Evolutionary conservation across 2,797 vertebrate species (phyloP).

Genomic region (Artibeus jamaicensis): DNA sequence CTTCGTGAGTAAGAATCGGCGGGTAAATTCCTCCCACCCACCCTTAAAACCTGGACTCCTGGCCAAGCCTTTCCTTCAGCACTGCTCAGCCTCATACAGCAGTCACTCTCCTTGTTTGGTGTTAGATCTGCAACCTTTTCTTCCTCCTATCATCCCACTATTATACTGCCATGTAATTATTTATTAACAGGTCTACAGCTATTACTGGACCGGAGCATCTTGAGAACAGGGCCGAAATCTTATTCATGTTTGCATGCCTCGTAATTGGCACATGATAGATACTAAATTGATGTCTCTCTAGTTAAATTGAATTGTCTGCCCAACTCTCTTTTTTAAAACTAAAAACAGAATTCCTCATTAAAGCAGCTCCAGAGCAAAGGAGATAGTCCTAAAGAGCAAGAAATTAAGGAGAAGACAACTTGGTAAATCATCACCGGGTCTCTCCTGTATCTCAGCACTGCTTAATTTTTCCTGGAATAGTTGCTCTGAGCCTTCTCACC

Average conservation of each 20-base stretch:
- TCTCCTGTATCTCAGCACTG: neutral
- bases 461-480: neutral
- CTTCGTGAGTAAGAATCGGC: neutral
- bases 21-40: neutral
- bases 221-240: neutral
- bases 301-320: neutral
- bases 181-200: neutral
- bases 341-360: constrained; percentile 21
- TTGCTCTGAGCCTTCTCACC: neutral
- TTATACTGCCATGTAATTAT: neutral
- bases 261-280: neutral
- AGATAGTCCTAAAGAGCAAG: neutral
- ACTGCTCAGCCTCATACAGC: neutral
- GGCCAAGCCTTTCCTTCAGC: neutral
- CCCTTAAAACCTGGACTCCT: neutral
- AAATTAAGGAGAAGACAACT: neutral
- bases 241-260: neutral
- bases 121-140: neutral
- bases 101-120: neutral
- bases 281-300: neutral
- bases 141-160: neutral
- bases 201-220: neutral
- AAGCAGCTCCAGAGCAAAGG: neutral
- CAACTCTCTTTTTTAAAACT: constrained; percentile 14
- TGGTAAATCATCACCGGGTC: neutral